Evolutionary conservation across 2,888 invertebrate species (phyloP).

Genomic region (Heliconius charithonia): DNA sequence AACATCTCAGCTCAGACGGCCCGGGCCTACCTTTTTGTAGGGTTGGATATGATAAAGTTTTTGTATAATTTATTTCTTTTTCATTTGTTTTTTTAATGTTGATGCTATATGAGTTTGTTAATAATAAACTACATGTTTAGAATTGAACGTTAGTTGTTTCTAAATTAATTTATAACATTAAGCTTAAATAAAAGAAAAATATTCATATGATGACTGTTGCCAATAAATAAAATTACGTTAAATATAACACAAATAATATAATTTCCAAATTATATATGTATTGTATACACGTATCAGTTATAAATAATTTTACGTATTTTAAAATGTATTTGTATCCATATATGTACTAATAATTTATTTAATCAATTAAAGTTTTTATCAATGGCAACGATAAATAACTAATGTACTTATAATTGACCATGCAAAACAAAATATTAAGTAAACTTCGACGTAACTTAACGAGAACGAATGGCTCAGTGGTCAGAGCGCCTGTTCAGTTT

Average conservation of each 20-base stretch:
- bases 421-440: too few relatives aligned
- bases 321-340: neutral
- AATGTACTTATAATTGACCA: too few relatives aligned
- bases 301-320: neutral
- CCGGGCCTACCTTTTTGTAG: conserved; percentile 70
- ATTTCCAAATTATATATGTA: too few relatives aligned
- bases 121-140: neutral
- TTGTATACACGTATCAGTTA: too few relatives aligned
- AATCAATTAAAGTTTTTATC: neutral
- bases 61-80: neutral
- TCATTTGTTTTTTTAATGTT: neutral
- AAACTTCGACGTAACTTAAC: too few relatives aligned
- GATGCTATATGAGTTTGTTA: neutral
- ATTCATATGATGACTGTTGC: too few relatives aligned
- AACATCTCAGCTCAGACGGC: conserved; percentile 78
- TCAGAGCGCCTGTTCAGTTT: too few relatives aligned
- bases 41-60: conserved; percentile 47
- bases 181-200: too few relatives aligned
- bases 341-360: too few relatives aligned
- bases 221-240: neutral
- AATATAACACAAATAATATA: neutral
- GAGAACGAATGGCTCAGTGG: too few relatives aligned
- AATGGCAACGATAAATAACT: neutral
- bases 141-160: neutral
- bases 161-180: too few relatives aligned